Evolutionary conservation across 2,888 invertebrate species (phyloP).

Genomic region (Trimorus sp.): DNA sequence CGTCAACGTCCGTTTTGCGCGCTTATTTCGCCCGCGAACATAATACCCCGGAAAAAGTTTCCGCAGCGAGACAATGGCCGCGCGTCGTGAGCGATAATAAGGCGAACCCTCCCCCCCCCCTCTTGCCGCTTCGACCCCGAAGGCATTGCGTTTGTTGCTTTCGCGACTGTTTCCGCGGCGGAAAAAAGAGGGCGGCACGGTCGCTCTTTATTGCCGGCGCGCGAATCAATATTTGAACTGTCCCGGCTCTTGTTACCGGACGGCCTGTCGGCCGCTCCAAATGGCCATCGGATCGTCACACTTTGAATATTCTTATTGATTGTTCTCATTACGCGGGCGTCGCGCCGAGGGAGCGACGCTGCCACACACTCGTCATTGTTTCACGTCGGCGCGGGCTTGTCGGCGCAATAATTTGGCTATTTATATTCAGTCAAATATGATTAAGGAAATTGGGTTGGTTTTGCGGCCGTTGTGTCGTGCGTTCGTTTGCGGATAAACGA

Average conservation of each 20-base stretch:
- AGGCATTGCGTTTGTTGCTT: not conserved
- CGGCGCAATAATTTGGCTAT: conserved; percentile 57
- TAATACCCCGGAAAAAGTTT: conserved; percentile 41
- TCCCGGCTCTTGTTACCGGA: conserved; percentile 71
- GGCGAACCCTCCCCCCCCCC: not conserved
- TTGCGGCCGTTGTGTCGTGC: conserved; percentile 34
- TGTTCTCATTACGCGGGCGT: conserved; percentile 52
- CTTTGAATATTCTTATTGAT: conserved; percentile 62
- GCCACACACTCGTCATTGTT: conserved; percentile 53
- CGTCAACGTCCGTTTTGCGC: conserved; percentile 73
- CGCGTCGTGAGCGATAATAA: conserved; percentile 15
- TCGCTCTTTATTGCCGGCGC: conserved; percentile 73
- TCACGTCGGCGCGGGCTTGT: conserved; percentile 13
- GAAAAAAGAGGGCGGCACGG: conserved; percentile 41
- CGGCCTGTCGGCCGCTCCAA: conserved; percentile 66
- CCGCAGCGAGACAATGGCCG: conserved; percentile 15
- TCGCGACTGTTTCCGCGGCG: not conserved
- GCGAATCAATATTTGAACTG: conserved; percentile 76
- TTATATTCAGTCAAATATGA: conserved; percentile 64
- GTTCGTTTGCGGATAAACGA: conserved; percentile 39
- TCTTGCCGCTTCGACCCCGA: not conserved
- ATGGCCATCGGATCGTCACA: conserved; percentile 59
- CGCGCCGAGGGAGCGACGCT: conserved; percentile 5
- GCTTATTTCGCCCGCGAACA: conserved; percentile 49
- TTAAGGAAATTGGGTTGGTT: conserved; percentile 54